Conservation (phyloP, 2,113 vertebrate genomes). For the Telmatochromis sp. region DNA sequence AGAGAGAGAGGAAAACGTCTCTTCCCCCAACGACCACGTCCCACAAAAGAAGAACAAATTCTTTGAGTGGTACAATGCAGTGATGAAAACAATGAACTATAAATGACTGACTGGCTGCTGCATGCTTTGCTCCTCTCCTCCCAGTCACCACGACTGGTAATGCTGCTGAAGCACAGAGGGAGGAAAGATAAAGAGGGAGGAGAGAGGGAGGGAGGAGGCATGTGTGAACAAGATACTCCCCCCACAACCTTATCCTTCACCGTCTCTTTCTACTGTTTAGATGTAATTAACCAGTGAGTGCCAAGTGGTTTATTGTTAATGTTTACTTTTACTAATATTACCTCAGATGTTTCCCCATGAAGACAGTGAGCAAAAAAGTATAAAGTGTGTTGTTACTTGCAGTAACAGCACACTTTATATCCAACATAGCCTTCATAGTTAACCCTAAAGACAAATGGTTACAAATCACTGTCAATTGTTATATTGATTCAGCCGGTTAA, state of each 20-base stretch:
- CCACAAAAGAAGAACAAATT: not conserved
- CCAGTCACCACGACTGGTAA: conserved; percentile 17
- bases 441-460: not conserved
- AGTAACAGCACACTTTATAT: not conserved
- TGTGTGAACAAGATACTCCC: conserved; percentile 45
- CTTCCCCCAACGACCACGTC: not conserved
- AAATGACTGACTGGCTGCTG: conserved; percentile 14
- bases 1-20: not conserved
- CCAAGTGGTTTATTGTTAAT: not conserved
- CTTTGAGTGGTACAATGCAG: not conserved
- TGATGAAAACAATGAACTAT: conserved; percentile 6
- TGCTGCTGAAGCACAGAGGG: conserved; percentile 6
- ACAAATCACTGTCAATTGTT: not conserved
- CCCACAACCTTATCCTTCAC: not conserved
- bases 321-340: not conserved
- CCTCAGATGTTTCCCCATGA: not conserved
- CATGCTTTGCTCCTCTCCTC: conserved; percentile 23
- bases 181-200: conserved; percentile 33
- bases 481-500: not conserved
- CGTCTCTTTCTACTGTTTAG: not conserved
- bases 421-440: not conserved
- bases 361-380: not conserved
- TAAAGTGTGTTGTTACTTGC: not conserved
- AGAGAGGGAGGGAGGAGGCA: conserved; percentile 44
- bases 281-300: not conserved